phyloP scores from a whole-genome alignment of 2,797 vertebrate species.

The Karalla daura region DNA sequence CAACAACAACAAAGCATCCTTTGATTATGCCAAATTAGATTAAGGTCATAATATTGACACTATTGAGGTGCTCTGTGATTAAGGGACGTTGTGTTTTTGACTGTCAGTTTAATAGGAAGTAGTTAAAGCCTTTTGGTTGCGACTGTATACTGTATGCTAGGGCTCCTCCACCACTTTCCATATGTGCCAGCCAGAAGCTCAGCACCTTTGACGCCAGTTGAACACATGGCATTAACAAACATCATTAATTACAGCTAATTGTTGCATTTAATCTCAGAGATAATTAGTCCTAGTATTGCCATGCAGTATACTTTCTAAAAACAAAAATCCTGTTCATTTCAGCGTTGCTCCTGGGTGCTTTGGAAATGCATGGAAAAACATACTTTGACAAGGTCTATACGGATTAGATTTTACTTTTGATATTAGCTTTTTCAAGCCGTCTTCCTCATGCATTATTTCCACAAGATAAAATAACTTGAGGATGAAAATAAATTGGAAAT shows the following conservation, averaged over 20 bases:
- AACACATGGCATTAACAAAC: neutral
- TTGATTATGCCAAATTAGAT: constrained; percentile 30
- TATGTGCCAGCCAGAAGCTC: neutral
- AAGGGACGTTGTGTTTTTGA: neutral
- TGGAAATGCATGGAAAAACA: neutral
- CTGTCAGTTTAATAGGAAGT: too few species aligned
- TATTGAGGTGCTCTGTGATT: constrained; percentile 14
- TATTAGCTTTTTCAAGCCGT: neutral
- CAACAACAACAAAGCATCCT: too few species aligned
- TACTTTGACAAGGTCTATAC: neutral
- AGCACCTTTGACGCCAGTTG: too few species aligned
- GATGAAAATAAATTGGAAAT: too few species aligned
- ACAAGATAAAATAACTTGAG: too few species aligned
- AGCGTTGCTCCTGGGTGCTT: neutral
- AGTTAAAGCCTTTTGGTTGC: too few species aligned
- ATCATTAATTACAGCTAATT: neutral
- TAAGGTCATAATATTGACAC: constrained; percentile 14
- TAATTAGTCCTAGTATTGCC: too few species aligned
- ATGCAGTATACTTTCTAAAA: neutral
- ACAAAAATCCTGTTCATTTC: neutral
- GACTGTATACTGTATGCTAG: too few species aligned
- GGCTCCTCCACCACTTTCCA: too few species aligned
- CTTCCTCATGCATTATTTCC: too few species aligned
- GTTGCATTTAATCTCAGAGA: neutral
- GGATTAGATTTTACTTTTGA: neutral